Evolutionary conservation across 2,113 vertebrate species (phyloP).

Genomic region (Motacilla tschutschensis): DNA sequence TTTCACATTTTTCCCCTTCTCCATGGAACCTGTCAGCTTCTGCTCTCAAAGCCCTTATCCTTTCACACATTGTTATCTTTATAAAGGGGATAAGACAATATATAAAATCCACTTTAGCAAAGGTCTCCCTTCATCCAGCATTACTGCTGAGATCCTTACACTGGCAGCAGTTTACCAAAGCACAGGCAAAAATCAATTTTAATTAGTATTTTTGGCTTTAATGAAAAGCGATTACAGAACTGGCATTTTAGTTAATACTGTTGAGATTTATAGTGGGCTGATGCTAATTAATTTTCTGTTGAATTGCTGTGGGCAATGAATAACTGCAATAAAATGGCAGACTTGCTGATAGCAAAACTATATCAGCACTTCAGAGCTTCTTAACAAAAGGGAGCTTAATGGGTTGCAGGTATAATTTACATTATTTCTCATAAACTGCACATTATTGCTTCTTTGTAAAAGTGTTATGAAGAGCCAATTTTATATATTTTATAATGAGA

Average conservation of each 20-base stretch:
- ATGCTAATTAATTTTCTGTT: conserved; percentile 82
- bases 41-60: conserved; percentile 27
- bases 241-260: conserved; percentile 82
- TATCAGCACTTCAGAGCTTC: conserved; percentile 67
- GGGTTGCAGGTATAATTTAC: conserved; percentile 68
- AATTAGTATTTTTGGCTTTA: conserved; percentile 85
- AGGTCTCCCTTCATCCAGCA: conserved; percentile 59
- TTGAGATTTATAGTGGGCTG: conserved; percentile 76
- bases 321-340: conserved; percentile 71
- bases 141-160: conserved; percentile 64
- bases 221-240: conserved; percentile 82
- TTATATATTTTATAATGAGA: conserved; percentile 56
- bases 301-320: conserved; percentile 68
- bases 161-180: conserved; percentile 75
- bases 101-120: conserved; percentile 73
- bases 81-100: conserved; percentile 62
- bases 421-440: conserved; percentile 54
- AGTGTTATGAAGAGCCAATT: conserved; percentile 32
- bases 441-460: conserved; percentile 63
- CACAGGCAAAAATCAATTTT: conserved; percentile 80
- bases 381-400: conserved; percentile 71
- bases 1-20: conserved; percentile 10
- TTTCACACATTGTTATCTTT: conserved; percentile 75
- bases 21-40: conserved; percentile 15
- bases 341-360: conserved; percentile 70